Evolutionary conservation across 2,797 vertebrate genomes (phyloP), one percentile per base, ranked within the genome.

Genomic region (Amniataba percoides): DNA sequence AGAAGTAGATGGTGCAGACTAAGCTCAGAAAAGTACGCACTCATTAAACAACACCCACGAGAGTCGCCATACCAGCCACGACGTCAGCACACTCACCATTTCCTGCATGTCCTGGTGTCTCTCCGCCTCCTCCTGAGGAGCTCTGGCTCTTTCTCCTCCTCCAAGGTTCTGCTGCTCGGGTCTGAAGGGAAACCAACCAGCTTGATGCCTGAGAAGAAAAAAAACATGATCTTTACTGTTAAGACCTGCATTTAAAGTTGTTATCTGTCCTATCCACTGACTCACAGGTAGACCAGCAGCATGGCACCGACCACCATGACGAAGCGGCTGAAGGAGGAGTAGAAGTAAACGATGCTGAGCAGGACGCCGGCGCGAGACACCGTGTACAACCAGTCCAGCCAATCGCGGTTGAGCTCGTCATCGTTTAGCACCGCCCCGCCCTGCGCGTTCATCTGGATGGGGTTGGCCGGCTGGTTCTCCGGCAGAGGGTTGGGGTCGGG

Each of bases 281-380:
- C 98, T 96, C 93, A 99, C 98, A 99, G 71, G 85, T 98, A 99
- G 58, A 99, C 95, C 11, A 99, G 96, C 74, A 99, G 94, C 97
- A 99, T 97, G 93, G 98, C 97, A 21, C 97, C 97, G 73, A 97
- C 94, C 70, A 99, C 97, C 97, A 98, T 97, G 92, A 98, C 72
- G 72, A 99, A 99, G 34, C 97, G 97, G 83, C 97, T 97, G 65
- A 99, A 98, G 15, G 98, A 99, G 4, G 98, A 99, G 90, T 99
- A 99, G 93, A 99, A 99, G 92, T 99, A 99, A 14, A 99, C 97
- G 46, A 99, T 97, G 94, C 98, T 97, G 65, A 99, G 97, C 51
- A 99, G 95, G 72, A 99, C 96, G 2, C 96, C 96, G 1, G 97
- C 97, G 0, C 98, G 96, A 0, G 97, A 98, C 83, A 98, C 95